phyloP scores from a whole-genome alignment of 1,140 invertebrate genomes.

The Muscidifurax raptorellus region DNA sequence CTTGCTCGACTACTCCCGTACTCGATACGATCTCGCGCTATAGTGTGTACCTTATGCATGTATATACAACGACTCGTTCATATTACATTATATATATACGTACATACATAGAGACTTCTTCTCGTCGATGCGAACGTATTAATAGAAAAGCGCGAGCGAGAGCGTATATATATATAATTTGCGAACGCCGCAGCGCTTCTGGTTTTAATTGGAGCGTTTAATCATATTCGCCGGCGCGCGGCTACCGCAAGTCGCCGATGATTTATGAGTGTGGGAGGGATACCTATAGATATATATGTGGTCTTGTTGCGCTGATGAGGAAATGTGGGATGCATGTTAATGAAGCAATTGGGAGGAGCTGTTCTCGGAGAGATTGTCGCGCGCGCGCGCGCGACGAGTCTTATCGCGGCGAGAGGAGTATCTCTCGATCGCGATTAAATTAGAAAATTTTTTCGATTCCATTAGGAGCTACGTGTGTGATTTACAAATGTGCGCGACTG shows the following conservation, averaged over 20 bases:
- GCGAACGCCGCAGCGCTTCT: slow-evolving; percentile 10
- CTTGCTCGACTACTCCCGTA: too few relatives aligned
- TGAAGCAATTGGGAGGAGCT: background rate
- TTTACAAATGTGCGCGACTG: too few relatives aligned
- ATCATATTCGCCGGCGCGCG: background rate
- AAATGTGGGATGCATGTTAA: slow-evolving; percentile 1
- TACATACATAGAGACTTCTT: too few relatives aligned
- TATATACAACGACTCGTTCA: background rate
- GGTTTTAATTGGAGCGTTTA: slow-evolving; percentile 25
- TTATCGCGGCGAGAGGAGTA: background rate
- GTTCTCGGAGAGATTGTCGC: background rate
- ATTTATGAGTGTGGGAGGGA: background rate
- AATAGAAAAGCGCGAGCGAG: slow-evolving; percentile 15
- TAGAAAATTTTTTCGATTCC: too few relatives aligned
- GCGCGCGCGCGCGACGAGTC: too few relatives aligned
- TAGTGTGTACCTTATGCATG: too few relatives aligned
- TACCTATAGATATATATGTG: too few relatives aligned
- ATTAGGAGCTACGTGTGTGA: too few relatives aligned
- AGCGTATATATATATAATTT: background rate
- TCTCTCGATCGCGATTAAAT: too few relatives aligned
- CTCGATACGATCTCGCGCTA: slow-evolving; percentile 16
- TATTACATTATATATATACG: background rate
- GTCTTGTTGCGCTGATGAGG: background rate
- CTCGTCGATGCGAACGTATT: slow-evolving; percentile 19
- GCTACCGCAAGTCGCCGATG: background rate